phyloP scores from a whole-genome alignment of 2,797 vertebrate species.

The Pteropus rufus region DNA sequence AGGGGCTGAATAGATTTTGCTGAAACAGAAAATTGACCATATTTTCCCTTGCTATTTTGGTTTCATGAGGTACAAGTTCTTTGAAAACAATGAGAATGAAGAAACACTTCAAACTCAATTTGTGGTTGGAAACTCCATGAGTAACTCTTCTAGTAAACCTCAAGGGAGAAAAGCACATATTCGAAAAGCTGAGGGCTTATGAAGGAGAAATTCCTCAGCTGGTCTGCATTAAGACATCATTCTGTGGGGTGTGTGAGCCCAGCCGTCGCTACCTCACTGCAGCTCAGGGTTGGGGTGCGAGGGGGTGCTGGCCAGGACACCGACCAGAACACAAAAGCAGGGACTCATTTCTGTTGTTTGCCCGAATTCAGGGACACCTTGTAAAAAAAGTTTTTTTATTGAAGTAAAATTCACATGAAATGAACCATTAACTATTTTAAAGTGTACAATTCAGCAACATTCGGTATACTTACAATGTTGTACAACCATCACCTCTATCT shows the following conservation, averaged over 20 bases:
- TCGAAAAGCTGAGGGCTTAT: not conserved
- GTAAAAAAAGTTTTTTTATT: not conserved
- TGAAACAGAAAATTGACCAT: constrained; percentile 55
- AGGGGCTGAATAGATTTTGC: constrained; percentile 52
- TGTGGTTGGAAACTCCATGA: constrained; percentile 71
- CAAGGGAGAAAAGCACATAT: constrained; percentile 18
- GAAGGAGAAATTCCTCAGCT: constrained; percentile 8
- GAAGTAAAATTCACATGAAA: constrained; percentile 27
- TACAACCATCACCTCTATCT: not conserved
- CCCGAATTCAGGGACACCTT: not conserved
- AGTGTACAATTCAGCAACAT: not conserved
- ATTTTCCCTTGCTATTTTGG: constrained; percentile 69
- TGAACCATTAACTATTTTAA: not conserved
- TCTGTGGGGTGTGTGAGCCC: not conserved
- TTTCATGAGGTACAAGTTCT: constrained; percentile 53
- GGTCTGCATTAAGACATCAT: constrained; percentile 21
- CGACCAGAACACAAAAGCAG: not conserved
- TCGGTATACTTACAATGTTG: not conserved
- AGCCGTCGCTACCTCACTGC: not conserved
- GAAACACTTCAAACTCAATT: constrained; percentile 54
- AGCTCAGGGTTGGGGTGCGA: not conserved
- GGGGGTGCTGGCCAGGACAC: not conserved
- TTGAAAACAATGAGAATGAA: constrained; percentile 65
- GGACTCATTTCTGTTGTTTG: not conserved
- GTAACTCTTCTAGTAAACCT: constrained; percentile 56